These are phyloP conservation scores for Ctenicera cuprea DNA, from an alignment of 2,888 invertebrate genomes.

Conservation along the genomic window DNA sequence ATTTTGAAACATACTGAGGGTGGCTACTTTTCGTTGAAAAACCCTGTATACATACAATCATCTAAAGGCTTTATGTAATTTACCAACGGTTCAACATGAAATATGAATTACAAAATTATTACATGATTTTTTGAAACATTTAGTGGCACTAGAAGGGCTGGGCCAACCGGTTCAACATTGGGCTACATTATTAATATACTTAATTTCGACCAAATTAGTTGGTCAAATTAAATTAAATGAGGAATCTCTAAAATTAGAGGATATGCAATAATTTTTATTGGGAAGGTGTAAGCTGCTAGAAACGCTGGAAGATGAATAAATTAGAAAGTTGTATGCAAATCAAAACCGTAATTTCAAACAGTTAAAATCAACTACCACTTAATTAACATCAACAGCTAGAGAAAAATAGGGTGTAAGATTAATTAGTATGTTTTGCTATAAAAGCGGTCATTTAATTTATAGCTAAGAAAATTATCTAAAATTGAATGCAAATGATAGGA, in stretches of 20 bases:
- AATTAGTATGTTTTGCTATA: background rate
- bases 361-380: background rate
- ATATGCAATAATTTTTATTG: background rate
- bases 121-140: conserved; percentile 18
- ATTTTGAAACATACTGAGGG: too few relatives aligned
- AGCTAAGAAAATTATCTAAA: too few relatives aligned
- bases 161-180: conserved; percentile 6
- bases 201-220: conserved; percentile 22
- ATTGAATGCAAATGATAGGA: too few relatives aligned
- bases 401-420: background rate
- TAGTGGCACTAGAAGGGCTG: conserved; percentile 20
- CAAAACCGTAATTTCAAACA: background rate
- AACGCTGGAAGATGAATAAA: conserved; percentile 4
- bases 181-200: conserved; percentile 20
- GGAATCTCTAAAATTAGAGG: background rate
- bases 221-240: background rate
- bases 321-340: background rate
- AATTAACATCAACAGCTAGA: background rate
- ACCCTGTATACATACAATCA: too few relatives aligned
- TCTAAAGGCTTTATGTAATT: conserved; percentile 1
- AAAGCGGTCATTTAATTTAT: background rate
- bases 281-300: conserved; percentile 16
- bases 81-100: background rate
- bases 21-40: too few relatives aligned
- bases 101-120: background rate